Percentiles rank a stretch among this genome's conserved stretches.
Conservation (phyloP, 1,140 invertebrate genomes). For the Apocrypta bakeri region DNA sequence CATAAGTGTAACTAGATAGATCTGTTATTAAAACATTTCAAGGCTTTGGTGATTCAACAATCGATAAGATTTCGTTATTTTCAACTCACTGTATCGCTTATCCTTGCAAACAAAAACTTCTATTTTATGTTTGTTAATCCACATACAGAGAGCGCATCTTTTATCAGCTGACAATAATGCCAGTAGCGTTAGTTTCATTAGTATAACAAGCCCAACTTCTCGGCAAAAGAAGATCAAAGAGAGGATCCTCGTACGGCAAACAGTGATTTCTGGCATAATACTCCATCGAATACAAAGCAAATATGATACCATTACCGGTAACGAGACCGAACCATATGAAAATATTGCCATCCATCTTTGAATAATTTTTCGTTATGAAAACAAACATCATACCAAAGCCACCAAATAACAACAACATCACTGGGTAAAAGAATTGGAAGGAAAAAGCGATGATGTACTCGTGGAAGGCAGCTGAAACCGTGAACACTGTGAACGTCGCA, state of each 20-base stretch:
- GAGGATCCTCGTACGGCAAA: conserved; percentile 71
- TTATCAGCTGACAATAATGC: neutral
- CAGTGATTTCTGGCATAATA: conserved; percentile 89
- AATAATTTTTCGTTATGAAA: conserved; percentile 74
- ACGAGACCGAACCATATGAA: conserved; percentile 88
- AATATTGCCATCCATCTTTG: conserved; percentile 81
- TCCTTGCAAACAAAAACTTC: neutral
- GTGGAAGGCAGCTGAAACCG: conserved; percentile 84
- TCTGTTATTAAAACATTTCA: neutral
- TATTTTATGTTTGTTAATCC: neutral
- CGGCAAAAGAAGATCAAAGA: conserved; percentile 74
- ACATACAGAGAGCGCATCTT: neutral
- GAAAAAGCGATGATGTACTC: conserved; percentile 88
- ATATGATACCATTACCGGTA: conserved; percentile 83
- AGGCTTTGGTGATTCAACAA: neutral
- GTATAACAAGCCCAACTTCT: conserved; percentile 77
- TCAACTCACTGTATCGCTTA: neutral
- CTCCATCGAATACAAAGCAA: conserved; percentile 89
- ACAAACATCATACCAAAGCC: conserved; percentile 77
- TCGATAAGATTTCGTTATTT: neutral
- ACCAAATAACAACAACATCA: conserved; percentile 84
- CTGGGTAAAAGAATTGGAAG: conserved; percentile 91
- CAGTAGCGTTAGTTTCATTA: neutral
- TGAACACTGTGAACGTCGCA: conserved; percentile 77
- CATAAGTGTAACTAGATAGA: neutral